Evolutionary conservation across 2,113 vertebrate species (phyloP), one percentile per base, ranked within the genome.

Genomic region (Tachycineta bicolor): DNA sequence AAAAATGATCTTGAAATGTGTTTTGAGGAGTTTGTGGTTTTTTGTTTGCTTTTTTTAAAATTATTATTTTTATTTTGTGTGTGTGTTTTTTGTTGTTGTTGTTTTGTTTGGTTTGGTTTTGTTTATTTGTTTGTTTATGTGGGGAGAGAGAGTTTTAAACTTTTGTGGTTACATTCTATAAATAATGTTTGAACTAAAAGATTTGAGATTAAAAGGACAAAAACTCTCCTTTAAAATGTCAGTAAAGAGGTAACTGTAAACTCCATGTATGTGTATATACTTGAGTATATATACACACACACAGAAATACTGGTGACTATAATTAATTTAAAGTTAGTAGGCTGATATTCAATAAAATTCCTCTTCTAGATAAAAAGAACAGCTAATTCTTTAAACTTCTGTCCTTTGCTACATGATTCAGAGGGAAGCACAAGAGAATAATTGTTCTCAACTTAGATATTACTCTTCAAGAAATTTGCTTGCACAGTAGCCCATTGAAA

Each of bases 11-110:
- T 41, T 59, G 28, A 89, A 49, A 29, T 26, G 2, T 22, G 2
- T 1, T 75, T 50, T 17, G 21, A 9, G 0, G 6, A 2, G 21
- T 65, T 55, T 19, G 5, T 34, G 37, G 22, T 2, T 1, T 39
- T 62, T 1, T 10, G 31, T 49, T 56, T 31, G n/a, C n/a, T n/a
- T n/a, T n/a, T n/a, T n/a, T n/a, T n/a, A n/a, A n/a, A n/a, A n/a
- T n/a, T n/a, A n/a, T n/a, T n/a, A n/a, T n/a, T n/a, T n/a, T n/a
- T n/a, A n/a, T n/a, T n/a, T n/a, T n/a, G n/a, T n/a, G 31, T 14
- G 37, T 37, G 37, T 37, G 37, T 37, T 37, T 37, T 37, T 37
- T 37, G 37, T 37, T 37, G 37, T 37, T 37, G 37, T 37, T 37
- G 37, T 37, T 37, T 37, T 8, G 37, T 37, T 37, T 37, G 37